A percentile compares a stretch with the other conserved stretches of the same genome.
Evolutionary conservation across 2,113 vertebrate genomes (phyloP).

Genomic region (Charina bottae): DNA sequence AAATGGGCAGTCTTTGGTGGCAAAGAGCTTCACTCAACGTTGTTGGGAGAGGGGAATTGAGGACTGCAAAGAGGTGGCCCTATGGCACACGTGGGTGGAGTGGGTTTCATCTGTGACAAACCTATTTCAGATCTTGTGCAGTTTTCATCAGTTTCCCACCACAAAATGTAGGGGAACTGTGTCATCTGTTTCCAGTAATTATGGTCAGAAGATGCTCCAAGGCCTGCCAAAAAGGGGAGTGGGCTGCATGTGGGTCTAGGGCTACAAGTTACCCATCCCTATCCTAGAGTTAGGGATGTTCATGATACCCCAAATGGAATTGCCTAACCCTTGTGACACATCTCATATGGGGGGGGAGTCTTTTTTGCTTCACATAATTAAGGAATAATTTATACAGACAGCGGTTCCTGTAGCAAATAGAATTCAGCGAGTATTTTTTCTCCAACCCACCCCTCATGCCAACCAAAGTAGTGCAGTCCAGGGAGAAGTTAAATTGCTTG

Average conservation of each 20-base stretch:
- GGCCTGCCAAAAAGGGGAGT: not conserved
- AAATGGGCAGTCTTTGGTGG: not conserved
- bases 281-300: not conserved
- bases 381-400: not conserved
- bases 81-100: not conserved
- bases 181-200: not conserved
- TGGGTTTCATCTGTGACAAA: not conserved
- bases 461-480: not conserved
- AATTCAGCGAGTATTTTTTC: not conserved
- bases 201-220: not conserved
- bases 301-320: not conserved
- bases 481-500: not conserved
- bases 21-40: not conserved
- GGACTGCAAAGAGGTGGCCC: not conserved
- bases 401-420: not conserved
- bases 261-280: not conserved
- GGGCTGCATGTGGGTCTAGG: not conserved
- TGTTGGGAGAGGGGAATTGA: not conserved
- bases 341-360: not conserved
- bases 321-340: not conserved
- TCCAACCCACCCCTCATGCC: not conserved
- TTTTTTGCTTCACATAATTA: not conserved
- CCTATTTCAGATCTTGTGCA: not conserved
- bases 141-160: not conserved
- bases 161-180: not conserved